phyloP scores from a whole-genome alignment of 1,140 invertebrate genomes.

The Caenorhabditis elegans region DNA sequence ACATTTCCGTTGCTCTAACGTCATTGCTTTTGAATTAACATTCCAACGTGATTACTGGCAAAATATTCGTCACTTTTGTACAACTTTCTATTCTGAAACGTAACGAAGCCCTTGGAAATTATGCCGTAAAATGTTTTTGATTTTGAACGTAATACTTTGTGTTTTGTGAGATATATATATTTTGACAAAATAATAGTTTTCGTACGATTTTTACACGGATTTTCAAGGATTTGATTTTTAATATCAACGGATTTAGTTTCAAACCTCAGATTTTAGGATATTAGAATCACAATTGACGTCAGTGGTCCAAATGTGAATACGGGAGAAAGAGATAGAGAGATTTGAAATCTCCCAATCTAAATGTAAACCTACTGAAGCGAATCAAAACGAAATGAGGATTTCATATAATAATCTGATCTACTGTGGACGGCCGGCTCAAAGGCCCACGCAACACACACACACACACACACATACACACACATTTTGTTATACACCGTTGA shows the following conservation, averaged over 20 bases:
- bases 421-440: background rate
- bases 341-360: background rate
- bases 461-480: no score
- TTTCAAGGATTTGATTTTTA: background rate
- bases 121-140: background rate
- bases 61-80: background rate
- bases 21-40: no score
- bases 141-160: background rate
- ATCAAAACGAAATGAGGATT: background rate
- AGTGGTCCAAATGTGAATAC: no score
- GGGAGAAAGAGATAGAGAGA: no score
- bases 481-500: background rate
- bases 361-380: background rate
- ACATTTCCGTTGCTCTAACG: background rate
- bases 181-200: no score
- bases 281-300: background rate
- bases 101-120: background rate
- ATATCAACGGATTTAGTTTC: background rate
- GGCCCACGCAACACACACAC: no score
- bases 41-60: no score
- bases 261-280: background rate
- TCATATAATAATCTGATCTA: conserved; percentile 19
- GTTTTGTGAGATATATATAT: background rate
- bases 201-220: background rate
- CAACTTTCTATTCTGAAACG: background rate